Evolutionary conservation across 2,113 vertebrate genomes (phyloP).

Genomic region (Myotis lucifugus): DNA sequence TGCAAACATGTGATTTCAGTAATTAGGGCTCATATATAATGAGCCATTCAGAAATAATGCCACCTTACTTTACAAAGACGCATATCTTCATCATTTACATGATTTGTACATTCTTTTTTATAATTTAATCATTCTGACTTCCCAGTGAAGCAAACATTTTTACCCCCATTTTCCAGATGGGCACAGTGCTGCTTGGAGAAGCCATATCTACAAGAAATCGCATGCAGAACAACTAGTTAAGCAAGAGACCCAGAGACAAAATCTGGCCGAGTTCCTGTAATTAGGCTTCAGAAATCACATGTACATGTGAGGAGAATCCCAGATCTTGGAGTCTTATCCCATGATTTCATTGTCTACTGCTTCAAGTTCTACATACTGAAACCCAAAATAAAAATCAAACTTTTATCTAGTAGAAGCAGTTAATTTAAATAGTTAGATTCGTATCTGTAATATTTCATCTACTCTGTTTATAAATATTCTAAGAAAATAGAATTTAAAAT

Average conservation of each 20-base stretch:
- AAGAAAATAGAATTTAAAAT: constrained; percentile 35
- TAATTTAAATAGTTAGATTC: neutral
- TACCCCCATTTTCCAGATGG: neutral
- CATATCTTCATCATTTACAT: constrained; percentile 38
- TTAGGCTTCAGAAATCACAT: neutral
- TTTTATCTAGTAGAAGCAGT: neutral
- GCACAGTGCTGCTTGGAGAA: neutral
- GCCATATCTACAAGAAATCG: neutral
- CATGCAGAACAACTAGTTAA: neutral
- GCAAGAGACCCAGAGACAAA: neutral
- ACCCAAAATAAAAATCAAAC: neutral
- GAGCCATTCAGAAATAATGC: constrained; percentile 56
- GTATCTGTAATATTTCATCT: neutral
- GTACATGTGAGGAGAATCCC: neutral
- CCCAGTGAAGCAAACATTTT: neutral
- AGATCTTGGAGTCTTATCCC: neutral
- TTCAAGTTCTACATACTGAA: neutral
- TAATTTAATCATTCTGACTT: neutral
- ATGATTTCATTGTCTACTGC: neutral
- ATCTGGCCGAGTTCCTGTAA: neutral
- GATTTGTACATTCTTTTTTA: neutral
- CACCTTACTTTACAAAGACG: constrained; percentile 19
- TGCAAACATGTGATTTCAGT: constrained; percentile 34
- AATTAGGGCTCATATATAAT: constrained; percentile 5
- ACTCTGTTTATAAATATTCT: neutral